phyloP scores from a whole-genome alignment of 1,140 invertebrate species.

The Lasioglossum baleicum region DNA sequence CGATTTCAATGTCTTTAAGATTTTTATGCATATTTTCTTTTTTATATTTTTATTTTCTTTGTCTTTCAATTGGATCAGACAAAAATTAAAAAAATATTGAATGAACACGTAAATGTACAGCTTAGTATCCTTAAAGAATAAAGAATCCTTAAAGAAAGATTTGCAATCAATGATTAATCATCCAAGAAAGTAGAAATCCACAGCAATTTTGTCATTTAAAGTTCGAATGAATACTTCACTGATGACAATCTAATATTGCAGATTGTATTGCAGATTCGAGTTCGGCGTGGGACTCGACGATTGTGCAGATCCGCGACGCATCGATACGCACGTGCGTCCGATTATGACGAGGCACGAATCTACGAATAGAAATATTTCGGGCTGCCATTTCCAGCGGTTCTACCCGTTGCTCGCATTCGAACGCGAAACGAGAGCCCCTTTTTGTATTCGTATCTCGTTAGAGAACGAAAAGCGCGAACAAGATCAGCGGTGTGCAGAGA shows the following conservation, averaged over 20 bases:
- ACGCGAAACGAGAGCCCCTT: neutral
- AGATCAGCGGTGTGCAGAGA: conserved; percentile 19
- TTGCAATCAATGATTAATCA: too few species aligned
- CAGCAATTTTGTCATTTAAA: too few species aligned
- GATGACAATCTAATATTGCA: neutral
- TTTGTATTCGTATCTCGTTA: conserved; percentile 32
- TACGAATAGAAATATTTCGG: conserved; percentile 15
- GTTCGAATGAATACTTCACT: neutral
- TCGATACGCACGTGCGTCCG: neutral
- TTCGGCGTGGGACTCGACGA: neutral
- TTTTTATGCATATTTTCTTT: too few species aligned
- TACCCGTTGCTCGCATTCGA: conserved; percentile 18
- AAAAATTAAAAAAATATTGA: too few species aligned
- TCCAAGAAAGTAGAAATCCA: too few species aligned
- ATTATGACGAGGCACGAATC: neutral
- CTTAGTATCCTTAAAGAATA: too few species aligned
- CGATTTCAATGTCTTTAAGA: too few species aligned
- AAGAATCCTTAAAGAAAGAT: too few species aligned
- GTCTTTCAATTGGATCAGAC: too few species aligned
- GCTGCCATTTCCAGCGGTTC: neutral
- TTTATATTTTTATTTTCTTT: too few species aligned
- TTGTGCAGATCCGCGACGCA: neutral
- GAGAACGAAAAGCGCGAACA: conserved; percentile 18
- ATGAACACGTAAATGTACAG: too few species aligned
- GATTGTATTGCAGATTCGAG: neutral